Base-by-base conservation (phyloP, 2,113 vertebrate genomes). In the Baryphthengus martii region DNA sequence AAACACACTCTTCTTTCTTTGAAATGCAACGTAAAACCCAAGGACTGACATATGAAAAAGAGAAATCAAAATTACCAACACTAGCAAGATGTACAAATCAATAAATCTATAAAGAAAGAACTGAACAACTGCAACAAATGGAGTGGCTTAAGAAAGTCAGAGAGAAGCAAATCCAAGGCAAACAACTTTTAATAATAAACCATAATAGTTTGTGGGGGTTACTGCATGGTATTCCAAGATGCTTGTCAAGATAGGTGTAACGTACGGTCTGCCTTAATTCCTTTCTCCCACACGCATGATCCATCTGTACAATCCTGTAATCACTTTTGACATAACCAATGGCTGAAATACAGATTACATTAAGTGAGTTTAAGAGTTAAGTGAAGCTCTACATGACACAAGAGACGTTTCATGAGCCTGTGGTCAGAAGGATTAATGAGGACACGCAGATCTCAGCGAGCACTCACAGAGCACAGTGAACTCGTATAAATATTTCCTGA, bases 371-470 rank as follows among this genome's bases (percentile, higher is more conserved):
- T 11, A 40, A 86, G 82, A 91, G 78, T 93, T 90, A 93, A 88
- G 74, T 40, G 61, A 91, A 95, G 58, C 45, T 94, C 52, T 71
- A 37, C 52, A 70, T 88, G 89, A 95, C 78, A 89, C 35, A 79
- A 77, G 56, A 91, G 63, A 76, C 0, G 1, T 62, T 85, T 90
- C 85, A 92, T 61, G 33, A 95, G 80, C 61, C 68, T 74, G 58
- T 95, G 83, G 83, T 92, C 85, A 96, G 83, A 80, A 81, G 72
- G 79, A 95, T 92, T 93, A 96, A 95, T 40, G 82, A 94, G 94
- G 49, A 95, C 80, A 90, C 53, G 78, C 59, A 91, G 92, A 94
- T 83, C 89, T 93, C 70, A 14, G 82, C 89, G 31, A 93, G 72
- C 61, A 52, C 65, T 89, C 89, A 13, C 20, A 71, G 95, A 77